A percentile compares a stretch with the other conserved stretches of the same genome.
Evolutionary conservation across 2,113 vertebrate species (phyloP).

Genomic region (Neolamprologus kungweensis): DNA sequence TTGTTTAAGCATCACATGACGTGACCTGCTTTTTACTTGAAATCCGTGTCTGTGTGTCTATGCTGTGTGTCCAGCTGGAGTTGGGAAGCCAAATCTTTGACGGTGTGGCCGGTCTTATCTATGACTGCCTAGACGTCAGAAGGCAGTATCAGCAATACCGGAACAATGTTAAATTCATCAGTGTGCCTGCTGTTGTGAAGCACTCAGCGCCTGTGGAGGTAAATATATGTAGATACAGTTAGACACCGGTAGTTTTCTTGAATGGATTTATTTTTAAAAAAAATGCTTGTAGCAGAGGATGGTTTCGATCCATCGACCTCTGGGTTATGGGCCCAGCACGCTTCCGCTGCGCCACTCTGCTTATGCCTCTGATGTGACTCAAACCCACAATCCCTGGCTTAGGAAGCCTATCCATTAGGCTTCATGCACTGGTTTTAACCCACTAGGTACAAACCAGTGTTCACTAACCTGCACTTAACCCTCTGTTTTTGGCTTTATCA

Average conservation of each 20-base stretch:
- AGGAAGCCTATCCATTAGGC: slow-evolving; percentile 76
- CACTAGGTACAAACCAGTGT: neutral
- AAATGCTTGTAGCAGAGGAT: slow-evolving; percentile 65
- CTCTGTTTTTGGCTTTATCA: rapidly evolving
- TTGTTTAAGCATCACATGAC: neutral
- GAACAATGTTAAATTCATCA: slow-evolving; percentile 68
- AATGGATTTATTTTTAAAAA: neutral
- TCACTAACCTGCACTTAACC: neutral
- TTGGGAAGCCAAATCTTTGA: slow-evolving; percentile 79
- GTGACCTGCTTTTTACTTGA: neutral
- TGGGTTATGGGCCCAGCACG: slow-evolving; percentile 82
- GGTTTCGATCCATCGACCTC: slow-evolving; percentile 82
- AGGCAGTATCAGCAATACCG: slow-evolving; percentile 81
- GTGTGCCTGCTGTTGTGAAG: slow-evolving; percentile 55
- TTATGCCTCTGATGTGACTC: neutral
- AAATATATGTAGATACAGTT: neutral
- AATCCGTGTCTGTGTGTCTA: neutral
- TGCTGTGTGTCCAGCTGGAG: slow-evolving; percentile 65
- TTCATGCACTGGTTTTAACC: neutral
- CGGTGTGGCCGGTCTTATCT: slow-evolving; percentile 80
- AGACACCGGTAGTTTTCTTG: rapidly evolving
- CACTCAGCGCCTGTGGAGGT: slow-evolving; percentile 21
- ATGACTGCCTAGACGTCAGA: slow-evolving; percentile 81
- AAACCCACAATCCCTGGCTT: slow-evolving; percentile 52
- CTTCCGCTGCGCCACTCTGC: slow-evolving; percentile 81